Percentiles rank a stretch among this genome's conserved stretches.
phyloP scores from a whole-genome alignment of 2,113 vertebrate genomes.

The Alethe castanea region DNA sequence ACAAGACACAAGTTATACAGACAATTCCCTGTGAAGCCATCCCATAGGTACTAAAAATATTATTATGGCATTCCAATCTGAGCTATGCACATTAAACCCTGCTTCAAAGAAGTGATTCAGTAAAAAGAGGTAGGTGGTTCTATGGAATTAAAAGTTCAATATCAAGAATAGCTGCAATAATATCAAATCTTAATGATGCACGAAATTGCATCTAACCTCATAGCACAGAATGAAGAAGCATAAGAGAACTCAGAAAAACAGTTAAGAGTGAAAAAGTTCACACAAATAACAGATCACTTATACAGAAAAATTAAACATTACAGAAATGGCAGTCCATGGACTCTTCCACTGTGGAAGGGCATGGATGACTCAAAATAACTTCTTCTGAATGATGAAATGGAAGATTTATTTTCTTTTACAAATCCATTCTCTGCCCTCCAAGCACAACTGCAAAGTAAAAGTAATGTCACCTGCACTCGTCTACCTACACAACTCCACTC shows the following conservation, averaged over 20 bases:
- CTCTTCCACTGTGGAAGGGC: background rate
- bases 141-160: background rate
- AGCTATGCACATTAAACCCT: background rate
- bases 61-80: background rate
- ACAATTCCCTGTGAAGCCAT: background rate
- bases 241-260: background rate
- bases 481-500: background rate
- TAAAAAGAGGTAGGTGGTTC: background rate
- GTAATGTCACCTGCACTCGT: background rate
- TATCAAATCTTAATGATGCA: background rate
- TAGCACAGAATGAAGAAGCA: background rate
- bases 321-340: background rate
- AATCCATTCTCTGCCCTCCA: background rate
- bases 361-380: background rate
- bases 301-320: background rate
- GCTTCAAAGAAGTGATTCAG: background rate
- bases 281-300: background rate
- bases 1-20: background rate
- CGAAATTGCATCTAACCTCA: background rate
- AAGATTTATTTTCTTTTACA: background rate
- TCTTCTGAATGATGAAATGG: background rate
- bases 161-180: constrained; percentile 5
- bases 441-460: background rate
- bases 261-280: background rate
- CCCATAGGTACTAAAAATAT: background rate